Base-by-base conservation (phyloP, 1,140 invertebrate genomes). In the Drosophila tropicalis region DNA sequence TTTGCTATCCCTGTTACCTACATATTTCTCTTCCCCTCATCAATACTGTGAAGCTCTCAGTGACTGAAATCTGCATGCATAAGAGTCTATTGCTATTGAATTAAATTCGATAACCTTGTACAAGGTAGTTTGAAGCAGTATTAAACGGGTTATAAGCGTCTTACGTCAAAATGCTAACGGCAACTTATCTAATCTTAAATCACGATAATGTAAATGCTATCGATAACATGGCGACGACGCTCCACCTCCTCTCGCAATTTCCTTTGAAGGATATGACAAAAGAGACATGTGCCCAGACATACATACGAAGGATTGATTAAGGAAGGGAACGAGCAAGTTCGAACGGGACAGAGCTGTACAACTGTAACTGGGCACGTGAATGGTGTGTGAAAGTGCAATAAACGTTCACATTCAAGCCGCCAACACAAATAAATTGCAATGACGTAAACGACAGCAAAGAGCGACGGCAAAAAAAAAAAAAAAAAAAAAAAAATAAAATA, bases 301-400 rank as follows among this genome's bases (percentile, higher is more conserved):
- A 57, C 15, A 47, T 0, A 36, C 9, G 34, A 36, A 36, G 34
- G 34, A 36, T 7, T 60, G 70, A 39, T 29, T 12, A 19, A 63
- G 34, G 63, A 66, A n/a, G 67, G 32, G 41, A 12, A 22, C 66
- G 62, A 54, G 34, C 19, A 22, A 22, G 63, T 2, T 3, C 55
- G 40, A 70, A 13, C 25, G 56, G 9, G 19, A 58, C 19, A 32
- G 73, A 29, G 67, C 36, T 15, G 19, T 13, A n/a, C 10, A 36
- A 34, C 62, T 86, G 82, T 76, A 85, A 85, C 66, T 62, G 80
- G 60, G 83, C 83, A 89, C 84, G 83, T 89, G 83, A 87, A 87
- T 87, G 72, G 80, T 86, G 83, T 87, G 84, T 87, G 84, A 83
- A 87, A 87, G 83, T 87, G 83, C 84, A 87, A 87, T 87, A 87